A percentile compares a stretch with the other conserved stretches of the same genome.
Conservation (phyloP, 2,113 vertebrate species). For the Xenus cinereus region DNA sequence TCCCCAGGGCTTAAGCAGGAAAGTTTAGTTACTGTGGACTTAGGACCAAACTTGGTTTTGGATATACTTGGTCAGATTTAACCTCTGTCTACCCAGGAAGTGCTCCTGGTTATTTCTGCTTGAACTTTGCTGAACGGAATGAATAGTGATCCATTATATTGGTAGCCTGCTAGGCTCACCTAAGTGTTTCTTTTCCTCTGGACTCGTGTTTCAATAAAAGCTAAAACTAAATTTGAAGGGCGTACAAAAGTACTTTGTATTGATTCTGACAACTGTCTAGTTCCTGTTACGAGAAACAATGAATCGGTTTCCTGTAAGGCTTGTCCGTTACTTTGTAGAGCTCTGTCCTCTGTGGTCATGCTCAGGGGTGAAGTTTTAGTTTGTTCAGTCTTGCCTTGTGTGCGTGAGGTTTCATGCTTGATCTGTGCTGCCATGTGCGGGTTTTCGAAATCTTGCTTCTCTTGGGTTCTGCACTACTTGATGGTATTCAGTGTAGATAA, state of each 20-base stretch:
- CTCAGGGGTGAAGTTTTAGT: not conserved
- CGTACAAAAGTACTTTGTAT: not conserved
- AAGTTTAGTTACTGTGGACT: not conserved
- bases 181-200: not conserved
- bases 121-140: not conserved
- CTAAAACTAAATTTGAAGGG: not conserved
- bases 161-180: not conserved
- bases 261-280: not conserved
- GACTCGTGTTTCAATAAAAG: not conserved
- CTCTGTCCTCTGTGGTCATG: not conserved
- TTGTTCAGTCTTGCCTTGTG: not conserved
- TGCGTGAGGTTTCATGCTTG: not conserved
- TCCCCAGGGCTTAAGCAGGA: fast-evolving
- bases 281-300: not conserved
- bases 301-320: not conserved
- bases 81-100: not conserved
- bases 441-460: not conserved
- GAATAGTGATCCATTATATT: not conserved
- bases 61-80: not conserved
- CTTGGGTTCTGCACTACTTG: fast-evolving
- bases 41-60: not conserved
- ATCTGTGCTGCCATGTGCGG: not conserved
- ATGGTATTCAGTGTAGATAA: not conserved
- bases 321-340: not conserved
- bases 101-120: not conserved